A percentile compares a stretch with the other conserved stretches of the same genome.
Conservation (phyloP, 1,140 invertebrate species). For the Aphaenogaster rudis region DNA sequence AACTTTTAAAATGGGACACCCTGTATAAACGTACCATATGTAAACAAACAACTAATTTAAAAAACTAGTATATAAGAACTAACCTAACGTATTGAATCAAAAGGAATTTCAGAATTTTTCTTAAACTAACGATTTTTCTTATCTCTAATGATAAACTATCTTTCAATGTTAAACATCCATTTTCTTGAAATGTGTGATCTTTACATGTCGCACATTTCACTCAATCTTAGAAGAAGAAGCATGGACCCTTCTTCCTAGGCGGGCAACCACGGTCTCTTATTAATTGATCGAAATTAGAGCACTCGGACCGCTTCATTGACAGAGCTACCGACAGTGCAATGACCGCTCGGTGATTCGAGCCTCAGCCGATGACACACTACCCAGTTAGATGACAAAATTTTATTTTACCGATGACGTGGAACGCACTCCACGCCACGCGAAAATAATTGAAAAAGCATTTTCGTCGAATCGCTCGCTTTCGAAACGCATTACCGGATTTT, state of each 20-base stretch:
- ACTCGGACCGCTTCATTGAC: constrained; percentile 78
- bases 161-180: background rate
- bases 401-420: constrained; percentile 59
- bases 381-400: constrained; percentile 65
- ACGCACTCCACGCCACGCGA: constrained; percentile 61
- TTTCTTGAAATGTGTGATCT: background rate
- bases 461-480: constrained; percentile 54
- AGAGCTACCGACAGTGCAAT: constrained; percentile 78
- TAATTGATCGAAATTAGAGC: constrained; percentile 81
- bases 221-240: constrained; percentile 66
- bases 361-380: constrained; percentile 71
- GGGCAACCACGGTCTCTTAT: constrained; percentile 71
- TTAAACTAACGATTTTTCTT: background rate
- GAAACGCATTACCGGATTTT: constrained; percentile 59
- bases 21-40: no score
- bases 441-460: constrained; percentile 63
- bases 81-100: background rate
- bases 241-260: constrained; percentile 58
- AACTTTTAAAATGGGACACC: no score
- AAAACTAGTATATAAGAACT: background rate
- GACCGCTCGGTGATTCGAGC: constrained; percentile 77
- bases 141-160: background rate
- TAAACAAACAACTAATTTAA: background rate
- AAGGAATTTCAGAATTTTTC: background rate
- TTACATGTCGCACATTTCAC: constrained; percentile 43